Conservation (phyloP, 2,888 invertebrate species). For the Eulithis prunata region DNA sequence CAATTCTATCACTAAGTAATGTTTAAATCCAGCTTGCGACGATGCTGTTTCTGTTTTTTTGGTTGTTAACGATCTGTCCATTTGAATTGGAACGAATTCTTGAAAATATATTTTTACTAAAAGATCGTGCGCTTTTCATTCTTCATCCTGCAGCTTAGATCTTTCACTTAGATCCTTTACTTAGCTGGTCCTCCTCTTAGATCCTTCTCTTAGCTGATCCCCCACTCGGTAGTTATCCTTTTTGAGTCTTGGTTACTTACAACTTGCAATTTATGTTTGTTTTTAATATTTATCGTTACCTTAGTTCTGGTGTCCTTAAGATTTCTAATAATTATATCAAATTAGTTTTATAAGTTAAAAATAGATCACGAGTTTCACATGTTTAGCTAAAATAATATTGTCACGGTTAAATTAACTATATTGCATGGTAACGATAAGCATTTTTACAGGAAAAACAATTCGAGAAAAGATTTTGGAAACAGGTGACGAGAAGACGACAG, state of each 20-base stretch:
- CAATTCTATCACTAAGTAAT: constrained; percentile 59
- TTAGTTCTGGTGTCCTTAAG: not conserved
- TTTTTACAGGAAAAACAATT: constrained; percentile 89
- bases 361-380: too few relatives aligned
- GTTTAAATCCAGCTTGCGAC: constrained; percentile 77
- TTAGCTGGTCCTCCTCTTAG: constrained; percentile 37
- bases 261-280: not conserved
- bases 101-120: constrained; percentile 79
- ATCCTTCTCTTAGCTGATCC: constrained; percentile 7
- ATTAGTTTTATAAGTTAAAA: too few relatives aligned
- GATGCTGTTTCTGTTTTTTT: constrained; percentile 62
- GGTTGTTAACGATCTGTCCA: constrained; percentile 75
- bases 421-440: constrained; percentile 27
- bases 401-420: not conserved
- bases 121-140: constrained; percentile 80
- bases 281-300: not conserved
- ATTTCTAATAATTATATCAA: not conserved
- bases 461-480: constrained; percentile 92
- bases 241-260: not conserved
- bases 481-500: constrained; percentile 89
- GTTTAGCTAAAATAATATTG: not conserved
- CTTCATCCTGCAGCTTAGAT: constrained; percentile 67
- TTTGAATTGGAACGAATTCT: constrained; percentile 75
- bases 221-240: not conserved
- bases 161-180: constrained; percentile 49